A percentile compares a stretch with the other conserved stretches of the same genome.
Conservation (phyloP, 2,888 invertebrate species). For the Saturnia japonica region DNA sequence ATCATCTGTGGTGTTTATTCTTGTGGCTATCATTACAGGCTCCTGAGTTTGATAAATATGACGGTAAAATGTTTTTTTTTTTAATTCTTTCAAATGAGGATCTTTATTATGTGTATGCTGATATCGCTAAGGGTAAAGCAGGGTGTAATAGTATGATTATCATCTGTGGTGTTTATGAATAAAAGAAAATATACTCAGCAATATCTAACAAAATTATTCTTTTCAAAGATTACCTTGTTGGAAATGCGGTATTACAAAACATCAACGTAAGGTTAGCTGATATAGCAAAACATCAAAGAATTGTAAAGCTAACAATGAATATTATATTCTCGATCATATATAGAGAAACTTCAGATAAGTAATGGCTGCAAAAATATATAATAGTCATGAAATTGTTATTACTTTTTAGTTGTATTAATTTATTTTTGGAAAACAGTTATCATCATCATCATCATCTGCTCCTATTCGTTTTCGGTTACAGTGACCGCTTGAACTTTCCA, state of each 20-base stretch:
- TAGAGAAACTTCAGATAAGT: not conserved
- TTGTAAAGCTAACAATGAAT: not conserved
- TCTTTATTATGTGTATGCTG: no score
- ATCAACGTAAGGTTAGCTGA: not conserved
- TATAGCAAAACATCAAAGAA: not conserved
- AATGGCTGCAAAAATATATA: not conserved
- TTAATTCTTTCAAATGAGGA: not conserved
- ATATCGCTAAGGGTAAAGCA: no score
- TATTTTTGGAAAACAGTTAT: no score
- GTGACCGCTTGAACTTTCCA: no score
- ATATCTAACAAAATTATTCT: not conserved
- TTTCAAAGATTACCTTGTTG: not conserved
- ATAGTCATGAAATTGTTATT: no score
- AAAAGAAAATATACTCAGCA: not conserved
- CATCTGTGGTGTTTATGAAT: not conserved
- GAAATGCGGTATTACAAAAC: not conserved
- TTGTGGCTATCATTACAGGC: no score
- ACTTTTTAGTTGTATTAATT: not conserved
- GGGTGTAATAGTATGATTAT: not conserved
- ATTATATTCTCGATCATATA: not conserved
- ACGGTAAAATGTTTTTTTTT: not conserved
- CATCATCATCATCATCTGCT: no score
- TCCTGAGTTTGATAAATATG: no score
- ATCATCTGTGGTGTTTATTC: no score
- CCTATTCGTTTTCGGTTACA: no score